Evolutionary conservation across 2,888 invertebrate genomes (phyloP), one percentile per base, ranked within the genome.

Genomic region (Zhuqinia jingwanae): DNA sequence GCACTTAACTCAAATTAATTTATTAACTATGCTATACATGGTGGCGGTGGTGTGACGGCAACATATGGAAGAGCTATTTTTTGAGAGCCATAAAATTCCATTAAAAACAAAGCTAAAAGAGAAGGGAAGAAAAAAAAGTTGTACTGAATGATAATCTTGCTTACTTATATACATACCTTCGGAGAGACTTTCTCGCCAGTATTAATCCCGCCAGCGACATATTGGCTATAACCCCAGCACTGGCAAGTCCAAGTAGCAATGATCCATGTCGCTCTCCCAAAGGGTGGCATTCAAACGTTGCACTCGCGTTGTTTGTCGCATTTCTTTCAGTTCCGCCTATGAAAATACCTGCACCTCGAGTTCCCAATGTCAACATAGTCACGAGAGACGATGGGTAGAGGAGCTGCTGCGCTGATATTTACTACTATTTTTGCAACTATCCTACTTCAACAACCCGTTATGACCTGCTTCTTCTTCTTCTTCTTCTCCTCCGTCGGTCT

Each of bases 161-260:
- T n/a, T 68, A 68, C 45, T 11, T 17, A 27, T 25, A 56, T 47
- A 90, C 93, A 92, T 93, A 96, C 96, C 96, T 95, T 92, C 96
- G 94, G 58, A 97, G 93, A 92, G 96, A 96, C 91, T 95, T 95
- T 93, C 96, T 96, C 93, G 95, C 95, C 75, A 96, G 93, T 92
- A 97, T 96, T 90, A 97, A 95, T 11, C 95, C 94, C 96, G 96
- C 96, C 78, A 97, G 94, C 45, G 96, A 95, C 89, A 96, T 93
- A 93, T 97, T 97, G 42, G 96, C 96, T 0, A 95, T 95, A 94
- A 96, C 90, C 50, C 91, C 91, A 17, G 90, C 89, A 78, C 89
- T 88, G 17, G 91, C 91, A 45, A 91, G 77, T 10, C 90, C 87
- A 22, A 91, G 88, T 25, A 91, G 84, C 20, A 90, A 70, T n/a